Percentiles rank a stretch among this genome's conserved stretches.
These are phyloP conservation scores for Cryptotis parvus DNA, from an alignment of 2,113 vertebrate genomes.

Conservation along the genomic window DNA sequence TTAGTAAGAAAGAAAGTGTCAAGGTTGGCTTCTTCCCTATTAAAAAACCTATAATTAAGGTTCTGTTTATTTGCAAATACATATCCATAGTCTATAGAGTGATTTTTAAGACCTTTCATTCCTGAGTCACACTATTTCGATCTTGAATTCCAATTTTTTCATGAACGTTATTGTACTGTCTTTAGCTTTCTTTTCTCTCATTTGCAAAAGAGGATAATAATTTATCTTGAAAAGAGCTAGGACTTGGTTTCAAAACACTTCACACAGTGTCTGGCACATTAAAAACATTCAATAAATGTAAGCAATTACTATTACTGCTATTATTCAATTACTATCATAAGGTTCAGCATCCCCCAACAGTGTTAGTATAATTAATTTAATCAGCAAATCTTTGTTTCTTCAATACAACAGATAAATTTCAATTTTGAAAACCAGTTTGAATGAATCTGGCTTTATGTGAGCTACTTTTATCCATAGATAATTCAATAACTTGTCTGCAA, in stretches of 20 bases:
- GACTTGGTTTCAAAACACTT: conserved; percentile 8
- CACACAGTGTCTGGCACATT: neutral
- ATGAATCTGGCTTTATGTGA: neutral
- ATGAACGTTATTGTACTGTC: conserved; percentile 40
- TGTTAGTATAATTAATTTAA: conserved; percentile 36
- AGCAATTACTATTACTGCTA: neutral
- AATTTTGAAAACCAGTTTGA: conserved; percentile 43
- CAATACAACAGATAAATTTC: conserved; percentile 39
- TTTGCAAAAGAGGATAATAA: conserved; percentile 38
- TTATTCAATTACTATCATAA: conserved; percentile 23
- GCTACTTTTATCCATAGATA: conserved; percentile 46
- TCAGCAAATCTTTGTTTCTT: conserved; percentile 37
- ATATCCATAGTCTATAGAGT: neutral
- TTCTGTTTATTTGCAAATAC: conserved; percentile 47
- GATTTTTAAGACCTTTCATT: conserved; percentile 38
- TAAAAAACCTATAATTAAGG: neutral
- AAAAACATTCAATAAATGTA: conserved; percentile 37
- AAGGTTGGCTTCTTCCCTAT: neutral
- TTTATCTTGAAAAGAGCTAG: neutral
- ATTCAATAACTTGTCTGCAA: conserved; percentile 47
- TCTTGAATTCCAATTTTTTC: conserved; percentile 44
- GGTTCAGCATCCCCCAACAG: neutral
- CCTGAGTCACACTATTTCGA: neutral
- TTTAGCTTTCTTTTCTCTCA: conserved; percentile 26
- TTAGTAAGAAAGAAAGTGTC: conserved; percentile 13